A percentile compares a stretch with the other conserved stretches of the same genome.
Evolutionary conservation across 64 coral and sea anemone species (phyloP).

Genomic region (Actinia equina): DNA sequence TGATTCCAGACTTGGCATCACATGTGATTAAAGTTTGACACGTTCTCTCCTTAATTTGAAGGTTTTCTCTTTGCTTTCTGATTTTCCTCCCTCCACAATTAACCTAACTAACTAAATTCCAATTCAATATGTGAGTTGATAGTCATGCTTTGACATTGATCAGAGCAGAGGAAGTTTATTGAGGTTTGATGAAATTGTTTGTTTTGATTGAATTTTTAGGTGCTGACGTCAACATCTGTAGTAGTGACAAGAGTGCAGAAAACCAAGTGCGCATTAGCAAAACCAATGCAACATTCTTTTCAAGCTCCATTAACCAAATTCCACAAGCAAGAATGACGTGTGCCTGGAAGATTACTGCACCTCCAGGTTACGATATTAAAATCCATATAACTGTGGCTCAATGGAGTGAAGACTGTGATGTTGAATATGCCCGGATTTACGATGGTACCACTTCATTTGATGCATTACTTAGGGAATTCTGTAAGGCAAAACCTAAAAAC

Average conservation of each 20-base stretch:
- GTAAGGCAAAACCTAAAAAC: not conserved
- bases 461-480: not conserved
- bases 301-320: too few relatives aligned
- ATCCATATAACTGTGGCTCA: not conserved
- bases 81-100: too few relatives aligned
- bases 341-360: not conserved
- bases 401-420: not conserved
- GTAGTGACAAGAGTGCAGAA: not conserved
- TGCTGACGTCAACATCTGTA: not conserved
- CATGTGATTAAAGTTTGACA: too few relatives aligned
- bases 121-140: too few relatives aligned
- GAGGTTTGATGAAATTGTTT: too few relatives aligned
- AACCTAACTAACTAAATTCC: too few relatives aligned
- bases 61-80: too few relatives aligned
- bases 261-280: not conserved
- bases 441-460: not conserved
- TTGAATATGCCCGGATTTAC: not conserved
- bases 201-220: not conserved
- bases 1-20: too few relatives aligned
- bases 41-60: too few relatives aligned
- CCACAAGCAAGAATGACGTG: not conserved
- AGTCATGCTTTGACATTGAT: too few relatives aligned
- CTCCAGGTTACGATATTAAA: not conserved
- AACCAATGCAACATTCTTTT: not conserved
- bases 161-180: too few relatives aligned